Percentiles rank a stretch among this genome's conserved stretches.
phyloP scores from a whole-genome alignment of 2,797 vertebrate species.

The Netta rufina region DNA sequence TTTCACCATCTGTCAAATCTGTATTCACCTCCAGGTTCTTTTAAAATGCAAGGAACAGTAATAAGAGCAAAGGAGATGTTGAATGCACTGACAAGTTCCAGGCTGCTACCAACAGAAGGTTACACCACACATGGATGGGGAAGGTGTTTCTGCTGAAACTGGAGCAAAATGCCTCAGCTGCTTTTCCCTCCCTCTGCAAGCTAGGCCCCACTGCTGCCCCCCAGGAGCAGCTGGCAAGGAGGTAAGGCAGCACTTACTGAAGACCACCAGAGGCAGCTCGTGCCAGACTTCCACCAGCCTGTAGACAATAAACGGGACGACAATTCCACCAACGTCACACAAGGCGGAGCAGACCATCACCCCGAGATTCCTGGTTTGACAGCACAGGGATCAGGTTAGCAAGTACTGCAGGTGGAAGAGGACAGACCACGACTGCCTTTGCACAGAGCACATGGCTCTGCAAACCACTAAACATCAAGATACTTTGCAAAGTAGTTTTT shows the following conservation, averaged over 20 bases:
- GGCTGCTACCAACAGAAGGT: background rate
- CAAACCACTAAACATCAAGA: background rate
- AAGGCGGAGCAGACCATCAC: constrained; percentile 90
- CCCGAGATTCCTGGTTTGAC: constrained; percentile 84
- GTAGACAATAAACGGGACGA: constrained; percentile 91
- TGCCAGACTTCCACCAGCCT: constrained; percentile 87
- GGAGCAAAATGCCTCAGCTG: background rate
- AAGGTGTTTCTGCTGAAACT: background rate
- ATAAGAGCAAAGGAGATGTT: rapidly evolving
- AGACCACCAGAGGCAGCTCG: constrained; percentile 89
- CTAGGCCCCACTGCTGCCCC: background rate
- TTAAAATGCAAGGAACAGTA: background rate
- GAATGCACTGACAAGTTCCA: background rate
- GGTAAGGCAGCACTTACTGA: constrained; percentile 79
- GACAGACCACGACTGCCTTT: background rate
- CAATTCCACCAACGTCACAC: constrained; percentile 89
- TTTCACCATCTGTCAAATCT: rapidly evolving
- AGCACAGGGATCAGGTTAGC: background rate
- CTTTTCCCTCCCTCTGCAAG: background rate
- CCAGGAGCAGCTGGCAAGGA: rapidly evolving
- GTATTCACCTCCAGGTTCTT: background rate
- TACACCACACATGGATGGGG: background rate
- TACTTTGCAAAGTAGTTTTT: background rate
- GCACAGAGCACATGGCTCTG: background rate
- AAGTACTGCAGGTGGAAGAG: background rate